Percentiles rank a stretch among this genome's conserved stretches.
These are phyloP conservation scores for Yponomeuta evonymella DNA, from an alignment of 2,888 invertebrate genomes.

Conservation along the genomic window DNA sequence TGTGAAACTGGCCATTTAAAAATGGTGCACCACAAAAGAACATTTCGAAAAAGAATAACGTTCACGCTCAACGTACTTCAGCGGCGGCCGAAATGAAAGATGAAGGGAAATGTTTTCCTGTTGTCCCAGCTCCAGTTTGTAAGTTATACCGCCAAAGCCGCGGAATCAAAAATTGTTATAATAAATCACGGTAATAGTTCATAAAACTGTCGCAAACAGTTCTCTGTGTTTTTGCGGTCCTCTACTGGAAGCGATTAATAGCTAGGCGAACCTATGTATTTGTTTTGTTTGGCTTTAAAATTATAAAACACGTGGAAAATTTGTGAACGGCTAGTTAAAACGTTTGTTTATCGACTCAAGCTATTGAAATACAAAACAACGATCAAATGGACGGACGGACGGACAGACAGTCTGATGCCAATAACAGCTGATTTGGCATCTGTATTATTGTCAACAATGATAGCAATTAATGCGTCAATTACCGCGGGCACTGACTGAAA, in stretches of 20 bases:
- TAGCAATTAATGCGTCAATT: too few species aligned
- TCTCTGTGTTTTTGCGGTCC: conserved; percentile 7
- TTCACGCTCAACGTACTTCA: background rate
- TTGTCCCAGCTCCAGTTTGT: conserved; percentile 13
- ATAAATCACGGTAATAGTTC: conserved; percentile 16
- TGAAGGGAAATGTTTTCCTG: conserved; percentile 14
- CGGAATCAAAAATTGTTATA: conserved; percentile 16
- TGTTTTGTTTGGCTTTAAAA: background rate
- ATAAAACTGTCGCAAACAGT: conserved; percentile 16
- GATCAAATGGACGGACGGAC: too few species aligned
- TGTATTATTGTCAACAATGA: too few species aligned
- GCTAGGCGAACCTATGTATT: background rate
- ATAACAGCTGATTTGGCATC: too few species aligned
- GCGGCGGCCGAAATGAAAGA: conserved; percentile 25
- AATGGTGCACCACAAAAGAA: background rate
- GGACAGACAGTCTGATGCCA: too few species aligned
- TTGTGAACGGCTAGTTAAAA: background rate
- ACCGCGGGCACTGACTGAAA: too few species aligned
- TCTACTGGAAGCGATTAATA: background rate
- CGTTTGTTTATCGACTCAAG: background rate
- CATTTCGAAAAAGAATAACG: conserved; percentile 3
- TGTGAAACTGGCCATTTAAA: background rate
- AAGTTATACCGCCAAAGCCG: conserved; percentile 6
- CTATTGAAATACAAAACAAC: too few species aligned
- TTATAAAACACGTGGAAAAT: background rate